phyloP scores from a whole-genome alignment of 2,797 vertebrate genomes.

The Graptemys geographica region DNA sequence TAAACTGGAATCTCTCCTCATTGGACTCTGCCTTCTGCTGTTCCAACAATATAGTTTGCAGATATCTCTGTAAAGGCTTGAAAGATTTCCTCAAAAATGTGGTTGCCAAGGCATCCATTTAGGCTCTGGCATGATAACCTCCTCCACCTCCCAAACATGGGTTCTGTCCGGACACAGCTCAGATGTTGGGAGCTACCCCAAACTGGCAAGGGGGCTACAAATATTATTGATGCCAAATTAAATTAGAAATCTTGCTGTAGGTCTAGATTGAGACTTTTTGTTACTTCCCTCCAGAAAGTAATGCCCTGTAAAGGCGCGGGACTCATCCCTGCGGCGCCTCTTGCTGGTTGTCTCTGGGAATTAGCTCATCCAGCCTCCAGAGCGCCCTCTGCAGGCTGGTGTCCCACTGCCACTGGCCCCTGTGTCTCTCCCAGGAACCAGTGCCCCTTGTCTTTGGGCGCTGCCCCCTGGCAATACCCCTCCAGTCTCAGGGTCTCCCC shows the following conservation, averaged over 20 bases:
- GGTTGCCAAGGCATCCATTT: not conserved
- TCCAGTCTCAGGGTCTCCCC: no score
- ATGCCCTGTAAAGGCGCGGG: not conserved
- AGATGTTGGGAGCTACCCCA: not conserved
- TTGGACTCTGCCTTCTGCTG: not conserved
- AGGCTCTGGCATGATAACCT: not conserved
- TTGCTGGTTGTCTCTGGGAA: no score
- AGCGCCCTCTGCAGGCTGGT: no score
- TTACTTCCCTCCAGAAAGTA: not conserved
- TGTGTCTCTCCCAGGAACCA: no score
- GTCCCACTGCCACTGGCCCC: no score
- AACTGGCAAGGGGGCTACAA: not conserved
- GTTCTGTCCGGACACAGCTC: not conserved
- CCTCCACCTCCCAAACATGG: not conserved
- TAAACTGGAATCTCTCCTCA: not conserved
- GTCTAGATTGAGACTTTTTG: not conserved
- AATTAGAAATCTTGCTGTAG: not conserved
- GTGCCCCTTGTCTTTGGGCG: no score
- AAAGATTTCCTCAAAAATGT: not conserved
- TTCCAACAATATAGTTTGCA: not conserved
- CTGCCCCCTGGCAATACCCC: no score
- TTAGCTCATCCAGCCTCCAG: no score
- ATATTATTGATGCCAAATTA: not conserved
- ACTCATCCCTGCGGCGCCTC: no score
- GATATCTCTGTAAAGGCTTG: not conserved